phyloP scores from a whole-genome alignment of 2,113 vertebrate genomes.

The Pseudolaguvia tuberculata region DNA sequence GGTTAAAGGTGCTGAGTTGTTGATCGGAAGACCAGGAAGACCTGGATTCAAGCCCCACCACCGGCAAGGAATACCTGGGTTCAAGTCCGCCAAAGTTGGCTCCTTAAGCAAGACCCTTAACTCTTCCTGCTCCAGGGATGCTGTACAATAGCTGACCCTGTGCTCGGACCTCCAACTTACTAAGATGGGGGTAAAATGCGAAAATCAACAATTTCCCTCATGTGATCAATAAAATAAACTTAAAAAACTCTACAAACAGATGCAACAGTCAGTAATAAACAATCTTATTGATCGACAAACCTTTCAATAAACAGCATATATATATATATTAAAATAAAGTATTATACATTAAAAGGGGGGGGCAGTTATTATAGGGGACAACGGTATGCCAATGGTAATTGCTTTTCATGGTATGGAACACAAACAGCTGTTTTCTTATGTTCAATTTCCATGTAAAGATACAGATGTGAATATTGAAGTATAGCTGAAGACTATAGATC shows the following conservation, averaged over 20 bases:
- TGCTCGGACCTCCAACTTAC: too few relatives aligned
- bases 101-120: too few relatives aligned
- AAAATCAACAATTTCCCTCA: too few relatives aligned
- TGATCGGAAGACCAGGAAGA: too few relatives aligned
- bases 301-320: neutral
- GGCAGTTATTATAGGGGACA: neutral
- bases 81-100: too few relatives aligned
- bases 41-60: too few relatives aligned
- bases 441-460: neutral
- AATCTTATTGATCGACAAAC: neutral
- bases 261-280: neutral
- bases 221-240: too few relatives aligned
- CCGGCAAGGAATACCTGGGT: too few relatives aligned
- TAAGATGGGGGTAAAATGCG: too few relatives aligned
- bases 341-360: neutral
- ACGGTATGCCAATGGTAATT: neutral
- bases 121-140: too few relatives aligned
- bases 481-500: slow-evolving; percentile 51
- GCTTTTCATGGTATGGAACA: neutral
- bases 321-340: neutral
- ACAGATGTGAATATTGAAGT: neutral
- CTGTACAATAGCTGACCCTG: too few relatives aligned
- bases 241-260: neutral
- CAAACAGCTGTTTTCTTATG: neutral
- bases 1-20: too few relatives aligned